Percentiles rank a stretch among this genome's conserved stretches.
Conservation (phyloP, 2,797 vertebrate species). For the Lepus oiostolus region DNA sequence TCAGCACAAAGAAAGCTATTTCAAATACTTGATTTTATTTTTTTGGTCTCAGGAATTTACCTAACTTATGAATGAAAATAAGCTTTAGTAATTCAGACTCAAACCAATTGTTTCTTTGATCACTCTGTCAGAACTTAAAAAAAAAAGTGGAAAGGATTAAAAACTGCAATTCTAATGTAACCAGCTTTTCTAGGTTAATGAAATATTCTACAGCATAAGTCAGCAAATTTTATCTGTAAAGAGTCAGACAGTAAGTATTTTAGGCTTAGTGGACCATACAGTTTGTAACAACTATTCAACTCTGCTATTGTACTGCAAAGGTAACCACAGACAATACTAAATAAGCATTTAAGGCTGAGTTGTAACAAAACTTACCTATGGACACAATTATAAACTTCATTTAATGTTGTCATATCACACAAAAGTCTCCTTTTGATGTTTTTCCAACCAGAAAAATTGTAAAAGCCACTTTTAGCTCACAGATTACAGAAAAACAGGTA, state of each 20-base stretch:
- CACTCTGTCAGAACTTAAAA: constrained; percentile 48
- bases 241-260: background rate
- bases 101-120: constrained; percentile 63
- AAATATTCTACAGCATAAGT: constrained; percentile 19
- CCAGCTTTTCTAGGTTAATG: constrained; percentile 41
- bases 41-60: constrained; percentile 64
- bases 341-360: background rate
- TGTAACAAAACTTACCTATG: constrained; percentile 21
- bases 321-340: background rate
- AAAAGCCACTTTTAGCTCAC: constrained; percentile 41
- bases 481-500: constrained; percentile 11
- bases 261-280: background rate
- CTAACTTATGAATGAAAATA: constrained; percentile 68
- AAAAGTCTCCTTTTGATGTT: constrained; percentile 54
- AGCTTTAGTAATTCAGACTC: constrained; percentile 39
- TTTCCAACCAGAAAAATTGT: constrained; percentile 43
- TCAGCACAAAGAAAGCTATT: constrained; percentile 71
- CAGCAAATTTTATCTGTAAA: constrained; percentile 51
- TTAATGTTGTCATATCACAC: constrained; percentile 34
- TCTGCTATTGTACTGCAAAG: background rate
- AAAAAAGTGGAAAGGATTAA: constrained; percentile 46
- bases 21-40: constrained; percentile 72
- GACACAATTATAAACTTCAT: constrained; percentile 37
- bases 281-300: constrained; percentile 18
- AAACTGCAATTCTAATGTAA: constrained; percentile 1